Evolutionary conservation across 2,888 invertebrate genomes (phyloP).

Genomic region (Malacosoma neustria): DNA sequence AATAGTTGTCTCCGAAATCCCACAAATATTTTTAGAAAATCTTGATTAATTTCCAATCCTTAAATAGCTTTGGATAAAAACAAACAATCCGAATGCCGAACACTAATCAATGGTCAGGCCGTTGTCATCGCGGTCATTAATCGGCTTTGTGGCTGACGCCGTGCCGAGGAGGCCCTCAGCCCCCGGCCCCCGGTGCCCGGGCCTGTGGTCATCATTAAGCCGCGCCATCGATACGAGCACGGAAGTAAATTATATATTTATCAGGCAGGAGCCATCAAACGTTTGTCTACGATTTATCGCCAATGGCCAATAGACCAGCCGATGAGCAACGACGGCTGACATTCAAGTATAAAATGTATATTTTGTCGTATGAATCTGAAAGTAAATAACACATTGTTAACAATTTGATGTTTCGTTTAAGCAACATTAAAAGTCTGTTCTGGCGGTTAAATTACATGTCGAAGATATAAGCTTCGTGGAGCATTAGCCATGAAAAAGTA

Average conservation of each 20-base stretch:
- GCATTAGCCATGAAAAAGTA: too few species aligned
- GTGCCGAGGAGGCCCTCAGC: background rate
- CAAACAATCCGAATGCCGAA: background rate
- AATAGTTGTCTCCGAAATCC: too few species aligned
- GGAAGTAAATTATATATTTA: slow-evolving; percentile 56
- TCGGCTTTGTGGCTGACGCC: background rate
- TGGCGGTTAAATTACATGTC: too few species aligned
- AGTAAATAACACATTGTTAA: too few species aligned
- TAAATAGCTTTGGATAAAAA: background rate
- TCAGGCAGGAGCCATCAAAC: slow-evolving; percentile 33
- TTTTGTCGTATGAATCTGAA: too few species aligned
- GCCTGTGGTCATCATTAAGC: background rate
- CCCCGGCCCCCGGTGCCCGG: background rate
- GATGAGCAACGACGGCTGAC: background rate
- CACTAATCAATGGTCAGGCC: background rate
- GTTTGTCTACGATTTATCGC: slow-evolving; percentile 29
- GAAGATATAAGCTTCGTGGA: too few species aligned
- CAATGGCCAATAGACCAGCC: slow-evolving; percentile 5
- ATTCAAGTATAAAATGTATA: too few species aligned
- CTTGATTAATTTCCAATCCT: background rate
- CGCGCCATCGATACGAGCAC: slow-evolving; percentile 18
- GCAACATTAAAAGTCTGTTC: too few species aligned
- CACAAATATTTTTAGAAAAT: background rate
- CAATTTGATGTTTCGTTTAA: too few species aligned
- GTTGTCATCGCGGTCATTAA: background rate